A percentile compares a stretch with the other conserved stretches of the same genome.
These are phyloP conservation scores for Beaufortia kweichowensis DNA, from an alignment of 2,113 vertebrate genomes.

Conservation along the genomic window DNA sequence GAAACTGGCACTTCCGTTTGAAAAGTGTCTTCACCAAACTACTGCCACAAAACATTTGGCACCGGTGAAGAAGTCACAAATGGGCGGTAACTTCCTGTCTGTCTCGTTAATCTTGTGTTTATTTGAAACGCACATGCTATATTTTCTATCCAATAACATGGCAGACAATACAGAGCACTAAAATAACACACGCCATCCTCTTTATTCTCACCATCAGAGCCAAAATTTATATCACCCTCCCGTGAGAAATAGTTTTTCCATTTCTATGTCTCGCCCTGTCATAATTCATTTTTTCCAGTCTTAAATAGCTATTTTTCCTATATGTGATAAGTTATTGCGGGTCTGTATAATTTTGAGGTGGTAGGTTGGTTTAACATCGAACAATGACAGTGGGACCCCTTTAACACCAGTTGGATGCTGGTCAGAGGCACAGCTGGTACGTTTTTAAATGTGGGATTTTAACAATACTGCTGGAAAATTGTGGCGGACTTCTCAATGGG, in stretches of 20 bases:
- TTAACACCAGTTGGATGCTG: constrained; percentile 56
- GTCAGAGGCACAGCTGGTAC: constrained; percentile 65
- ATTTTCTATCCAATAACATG: constrained; percentile 31
- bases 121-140: constrained; percentile 31
- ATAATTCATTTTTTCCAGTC: constrained; percentile 61
- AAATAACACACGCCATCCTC: constrained; percentile 19
- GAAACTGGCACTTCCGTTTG: constrained; percentile 13
- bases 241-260: constrained; percentile 56
- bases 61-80: neutral
- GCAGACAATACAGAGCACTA: constrained; percentile 15
- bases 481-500: constrained; percentile 61
- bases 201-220: constrained; percentile 12
- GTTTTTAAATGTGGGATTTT: constrained; percentile 63
- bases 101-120: constrained; percentile 20
- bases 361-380: constrained; percentile 67
- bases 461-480: constrained; percentile 69
- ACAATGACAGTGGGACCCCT: constrained; percentile 64
- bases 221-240: constrained; percentile 28
- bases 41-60: constrained; percentile 24
- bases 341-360: constrained; percentile 63
- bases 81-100: constrained; percentile 26
- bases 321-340: constrained; percentile 54
- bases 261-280: constrained; percentile 40
- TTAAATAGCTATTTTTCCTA: constrained; percentile 45
- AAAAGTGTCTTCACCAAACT: constrained; percentile 19